phyloP scores from a whole-genome alignment of 2,888 invertebrate genomes.

The Schizaphis graminum region DNA sequence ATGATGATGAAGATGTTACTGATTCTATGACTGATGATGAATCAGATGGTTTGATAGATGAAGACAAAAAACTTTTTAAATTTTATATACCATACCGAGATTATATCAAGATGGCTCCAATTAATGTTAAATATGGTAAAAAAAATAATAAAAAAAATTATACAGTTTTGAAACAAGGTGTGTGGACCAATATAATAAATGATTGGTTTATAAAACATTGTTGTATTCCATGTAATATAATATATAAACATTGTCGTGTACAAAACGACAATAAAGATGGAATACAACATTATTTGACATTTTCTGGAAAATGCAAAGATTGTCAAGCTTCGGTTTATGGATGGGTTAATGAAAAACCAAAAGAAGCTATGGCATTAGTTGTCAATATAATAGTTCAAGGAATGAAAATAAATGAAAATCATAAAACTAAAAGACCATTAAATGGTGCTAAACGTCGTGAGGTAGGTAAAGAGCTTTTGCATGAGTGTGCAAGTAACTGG shows the following conservation, averaged over 20 bases:
- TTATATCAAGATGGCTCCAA: not conserved
- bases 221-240: not conserved
- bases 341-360: too few species aligned
- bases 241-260: not conserved
- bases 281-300: too few species aligned
- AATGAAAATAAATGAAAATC: not conserved
- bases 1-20: too few species aligned
- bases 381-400: not conserved
- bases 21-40: not conserved
- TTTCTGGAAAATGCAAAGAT: too few species aligned
- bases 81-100: not conserved
- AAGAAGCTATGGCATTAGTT: not conserved
- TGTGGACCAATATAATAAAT: slow-evolving; percentile 11
- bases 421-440: not conserved
- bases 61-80: not conserved
- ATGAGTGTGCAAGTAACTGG: not conserved
- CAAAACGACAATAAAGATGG: not conserved
- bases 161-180: not conserved
- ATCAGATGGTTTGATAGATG: not conserved
- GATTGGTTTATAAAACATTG: not conserved
- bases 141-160: not conserved
- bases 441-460: not conserved
- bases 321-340: too few species aligned
- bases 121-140: not conserved
- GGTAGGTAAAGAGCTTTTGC: not conserved